Base-by-base conservation (phyloP, 2,888 invertebrate species). In the Cecidostiba fungosa region DNA sequence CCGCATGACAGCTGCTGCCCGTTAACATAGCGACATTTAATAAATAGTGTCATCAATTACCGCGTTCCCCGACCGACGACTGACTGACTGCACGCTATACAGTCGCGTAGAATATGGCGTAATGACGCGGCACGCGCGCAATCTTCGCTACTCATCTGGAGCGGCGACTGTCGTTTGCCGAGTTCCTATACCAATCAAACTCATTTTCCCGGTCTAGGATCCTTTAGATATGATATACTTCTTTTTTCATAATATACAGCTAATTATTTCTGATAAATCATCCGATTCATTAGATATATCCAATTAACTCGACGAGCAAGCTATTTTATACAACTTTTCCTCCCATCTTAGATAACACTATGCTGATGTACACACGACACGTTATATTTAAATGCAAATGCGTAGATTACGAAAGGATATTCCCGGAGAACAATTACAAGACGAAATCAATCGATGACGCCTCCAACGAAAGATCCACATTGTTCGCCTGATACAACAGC, bases 11-110 rank as follows among this genome's bases (percentile, higher is more conserved):
- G 84, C 73, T 82, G 77, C 76, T 86, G 85, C 82, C 83, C 87
- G 90, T 91, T 90, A 91, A 90, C 88, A 88, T 88, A 85, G 89
- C 89, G 89, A 91, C 91, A 89, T 91, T 91, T 90, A 90, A 91
- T 91, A 91, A 91, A 89, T 89, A 89, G 89, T 88, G 88, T 88
- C 89, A 89, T 90, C 91, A 91, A 90, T 90, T 89, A 89, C 85
- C 69, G 81, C 83, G 83, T 32, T 72, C 77, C 12, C 12, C 19
- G 47, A 4, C 43, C 43, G 19, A 36, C 5, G n/a, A 3, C 19
- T 43, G 70, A 83, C 84, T 81, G 85, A 83, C 54, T 82, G 87
- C 82, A 54, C 16, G 16, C 26, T 2, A n/a, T 16, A n/a, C n/a
- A 19, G 62, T 36, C n/a, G 12, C n/a, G 47, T 19, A 70, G 59